These are phyloP conservation scores for Apogon hyalosoma DNA, from an alignment of 2,797 vertebrate genomes.

Conservation along the genomic window DNA sequence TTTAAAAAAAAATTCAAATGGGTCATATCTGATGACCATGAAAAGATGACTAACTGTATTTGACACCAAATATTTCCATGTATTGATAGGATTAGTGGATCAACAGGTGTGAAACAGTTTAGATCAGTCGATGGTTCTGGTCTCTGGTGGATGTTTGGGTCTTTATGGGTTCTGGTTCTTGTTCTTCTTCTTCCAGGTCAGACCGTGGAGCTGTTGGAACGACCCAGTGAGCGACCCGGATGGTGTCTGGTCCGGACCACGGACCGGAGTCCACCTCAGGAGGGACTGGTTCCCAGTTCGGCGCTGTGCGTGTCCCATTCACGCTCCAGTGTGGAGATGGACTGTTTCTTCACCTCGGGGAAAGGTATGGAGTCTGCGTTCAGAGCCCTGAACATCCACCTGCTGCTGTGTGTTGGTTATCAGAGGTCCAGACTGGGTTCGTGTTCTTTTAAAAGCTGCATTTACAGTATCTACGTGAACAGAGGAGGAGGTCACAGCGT, in stretches of 20 bases:
- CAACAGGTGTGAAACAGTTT: no score
- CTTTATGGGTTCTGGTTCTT: not conserved
- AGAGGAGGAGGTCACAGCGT: no score
- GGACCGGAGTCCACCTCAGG: conserved; percentile 90
- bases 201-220: conserved; percentile 96
- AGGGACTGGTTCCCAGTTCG: conserved; percentile 95
- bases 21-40: no score
- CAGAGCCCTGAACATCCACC: not conserved
- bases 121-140: no score
- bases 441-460: no score
- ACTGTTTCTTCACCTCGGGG: conserved; percentile 90
- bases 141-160: no score
- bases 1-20: no score
- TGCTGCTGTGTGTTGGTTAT: not conserved
- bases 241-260: conserved; percentile 97
- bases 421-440: not conserved
- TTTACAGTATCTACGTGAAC: no score
- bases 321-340: conserved; percentile 98
- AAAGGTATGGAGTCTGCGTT: conserved; percentile 74
- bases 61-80: no score
- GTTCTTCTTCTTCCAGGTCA: conserved; percentile 82
- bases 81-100: no score
- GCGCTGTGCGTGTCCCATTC: conserved; percentile 94
- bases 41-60: no score
- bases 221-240: conserved; percentile 91